A percentile compares a stretch with the other conserved stretches of the same genome.
Evolutionary conservation across 2,888 invertebrate species (phyloP).

Genomic region (Acanthosepion pharaonis): DNA sequence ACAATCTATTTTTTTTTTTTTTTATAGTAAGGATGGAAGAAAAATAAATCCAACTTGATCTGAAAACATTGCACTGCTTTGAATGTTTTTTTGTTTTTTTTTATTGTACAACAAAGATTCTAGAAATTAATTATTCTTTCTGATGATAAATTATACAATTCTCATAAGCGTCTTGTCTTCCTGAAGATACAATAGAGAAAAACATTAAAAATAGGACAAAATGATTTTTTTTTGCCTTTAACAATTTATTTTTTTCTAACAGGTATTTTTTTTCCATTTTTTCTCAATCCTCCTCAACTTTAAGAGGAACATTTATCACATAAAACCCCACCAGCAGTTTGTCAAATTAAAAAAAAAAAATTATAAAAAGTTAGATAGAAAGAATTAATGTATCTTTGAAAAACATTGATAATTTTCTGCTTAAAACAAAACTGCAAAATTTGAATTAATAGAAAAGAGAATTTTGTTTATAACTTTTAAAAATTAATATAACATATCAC

Average conservation of each 20-base stretch:
- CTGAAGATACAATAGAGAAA: not conserved
- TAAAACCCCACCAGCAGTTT: slow-evolving; percentile 4
- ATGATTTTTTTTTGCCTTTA: not conserved
- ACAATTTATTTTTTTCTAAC: not conserved
- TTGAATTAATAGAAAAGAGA: too few relatives aligned
- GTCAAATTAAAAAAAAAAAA: not conserved
- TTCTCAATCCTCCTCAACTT: not conserved
- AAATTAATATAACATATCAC: too few relatives aligned
- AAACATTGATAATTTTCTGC: too few relatives aligned
- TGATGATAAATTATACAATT: not conserved
- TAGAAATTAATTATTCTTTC: not conserved
- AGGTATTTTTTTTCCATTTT: not conserved
- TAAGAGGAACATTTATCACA: slow-evolving; percentile 33
- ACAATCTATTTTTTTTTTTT: too few relatives aligned
- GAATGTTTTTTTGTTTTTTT: not conserved
- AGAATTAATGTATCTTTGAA: too few relatives aligned
- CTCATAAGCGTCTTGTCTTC: not conserved
- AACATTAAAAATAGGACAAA: not conserved
- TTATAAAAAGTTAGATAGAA: too few relatives aligned
- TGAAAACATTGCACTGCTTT: not conserved
- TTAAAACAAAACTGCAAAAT: too few relatives aligned
- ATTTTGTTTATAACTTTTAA: too few relatives aligned
- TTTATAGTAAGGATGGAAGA: not conserved
- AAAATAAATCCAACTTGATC: not conserved
- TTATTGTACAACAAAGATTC: not conserved